These are phyloP conservation scores for Stenichneumon culpator DNA, from an alignment of 2,888 invertebrate species.

Conservation along the genomic window DNA sequence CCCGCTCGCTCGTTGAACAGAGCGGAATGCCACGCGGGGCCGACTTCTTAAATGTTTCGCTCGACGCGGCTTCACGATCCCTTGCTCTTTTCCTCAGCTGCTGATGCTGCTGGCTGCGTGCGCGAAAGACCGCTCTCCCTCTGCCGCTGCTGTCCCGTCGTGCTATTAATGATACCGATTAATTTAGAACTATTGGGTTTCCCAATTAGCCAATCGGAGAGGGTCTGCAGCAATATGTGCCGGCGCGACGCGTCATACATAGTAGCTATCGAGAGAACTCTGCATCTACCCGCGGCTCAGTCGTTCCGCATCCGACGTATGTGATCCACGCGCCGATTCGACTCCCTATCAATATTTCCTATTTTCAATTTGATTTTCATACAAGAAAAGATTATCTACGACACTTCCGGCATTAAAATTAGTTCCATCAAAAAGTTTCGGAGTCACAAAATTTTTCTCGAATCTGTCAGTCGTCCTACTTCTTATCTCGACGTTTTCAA, in stretches of 20 bases:
- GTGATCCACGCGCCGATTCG: neutral
- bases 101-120: conserved; percentile 43
- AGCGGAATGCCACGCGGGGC: conserved; percentile 72
- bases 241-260: conserved; percentile 33
- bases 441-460: neutral
- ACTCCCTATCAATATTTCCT: neutral
- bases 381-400: neutral
- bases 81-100: conserved; percentile 69
- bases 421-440: neutral
- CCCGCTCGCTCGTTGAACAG: conserved; percentile 55
- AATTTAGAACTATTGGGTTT: conserved; percentile 85
- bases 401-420: neutral
- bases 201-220: conserved; percentile 84
- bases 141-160: conserved; percentile 69
- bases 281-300: conserved; percentile 7
- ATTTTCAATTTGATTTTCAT: neutral
- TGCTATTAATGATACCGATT: conserved; percentile 85
- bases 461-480: neutral
- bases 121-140: conserved; percentile 51
- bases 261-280: conserved; percentile 27
- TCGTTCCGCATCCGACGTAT: conserved; percentile 1
- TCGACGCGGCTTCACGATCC: conserved; percentile 71
- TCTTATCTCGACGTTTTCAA: neutral
- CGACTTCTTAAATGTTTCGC: conserved; percentile 83
- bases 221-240: conserved; percentile 60